Base-by-base conservation (phyloP, 2,113 vertebrate genomes). In the Rafetus swinhoei region DNA sequence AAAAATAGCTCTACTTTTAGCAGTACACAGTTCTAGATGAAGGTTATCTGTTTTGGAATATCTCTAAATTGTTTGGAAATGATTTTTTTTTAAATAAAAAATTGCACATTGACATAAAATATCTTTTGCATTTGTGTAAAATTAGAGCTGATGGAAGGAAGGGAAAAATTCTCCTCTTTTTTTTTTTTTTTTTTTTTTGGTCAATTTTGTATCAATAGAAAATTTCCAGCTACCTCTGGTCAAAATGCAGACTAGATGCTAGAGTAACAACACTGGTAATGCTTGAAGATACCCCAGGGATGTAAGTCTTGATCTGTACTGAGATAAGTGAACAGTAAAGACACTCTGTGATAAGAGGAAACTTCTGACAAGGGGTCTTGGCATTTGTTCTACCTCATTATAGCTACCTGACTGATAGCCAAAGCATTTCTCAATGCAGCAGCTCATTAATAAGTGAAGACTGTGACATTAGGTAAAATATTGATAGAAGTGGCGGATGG, bases 401-500 rank as follows among this genome's bases (percentile, higher is more conserved):
- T 59, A 93, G 95, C 94, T 97, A 93, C 86, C 53, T 88, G 97
- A 96, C 93, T 94, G 96, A 94, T 97, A 97, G 92, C 94, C 96
- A 97, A 93, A 94, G 95, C 90, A 90, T 35, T 74, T 87, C 95
- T 95, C 95, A 81, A 94, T 84, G 90, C 85, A 93, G 95, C 95
- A 95, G 96, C 97, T 98, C 98, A 97, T 98, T 98, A 98, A 97
- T 93, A 96, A 95, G 97, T 97, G 96, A 96, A 97, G 96, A 94
- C 94, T 97, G 94, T 98, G 98, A 98, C 97, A 96, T 98, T 97
- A 98, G 97, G 96, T 97, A 97, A 97, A 96, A 98, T 97, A 97
- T 96, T 98, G 97, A 97, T 97, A 92, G 96, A 97, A 81, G 14
- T 97, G 97, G 95, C 96, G 97, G 97, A 95, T 91, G 84, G 96